These are phyloP conservation scores for Agonum fuliginosum DNA, from an alignment of 2,888 invertebrate species.

Conservation along the genomic window DNA sequence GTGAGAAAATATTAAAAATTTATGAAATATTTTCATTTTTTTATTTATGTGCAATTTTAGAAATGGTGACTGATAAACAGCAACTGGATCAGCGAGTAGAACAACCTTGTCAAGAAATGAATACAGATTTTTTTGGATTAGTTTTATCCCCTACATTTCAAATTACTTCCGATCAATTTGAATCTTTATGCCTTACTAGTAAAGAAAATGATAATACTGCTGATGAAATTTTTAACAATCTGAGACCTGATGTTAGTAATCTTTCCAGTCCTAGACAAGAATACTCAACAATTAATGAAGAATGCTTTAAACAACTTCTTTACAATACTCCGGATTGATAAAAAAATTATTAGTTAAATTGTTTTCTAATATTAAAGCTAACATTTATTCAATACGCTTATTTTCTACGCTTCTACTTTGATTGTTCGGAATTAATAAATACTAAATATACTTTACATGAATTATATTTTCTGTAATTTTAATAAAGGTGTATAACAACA, in stretches of 20 bases:
- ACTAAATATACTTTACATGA: constrained; percentile 14
- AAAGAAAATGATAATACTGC: constrained; percentile 60
- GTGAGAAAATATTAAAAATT: background rate
- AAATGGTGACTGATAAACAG: constrained; percentile 51
- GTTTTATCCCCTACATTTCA: constrained; percentile 71
- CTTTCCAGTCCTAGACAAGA: constrained; percentile 36
- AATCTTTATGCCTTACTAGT: constrained; percentile 77
- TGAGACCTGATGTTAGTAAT: constrained; percentile 53
- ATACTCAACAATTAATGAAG: constrained; percentile 73
- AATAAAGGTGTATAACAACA: constrained; percentile 30
- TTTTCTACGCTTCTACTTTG: constrained; percentile 22
- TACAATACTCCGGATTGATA: constrained; percentile 67
- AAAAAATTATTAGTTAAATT: background rate
- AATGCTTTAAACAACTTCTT: constrained; percentile 73
- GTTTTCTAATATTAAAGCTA: background rate
- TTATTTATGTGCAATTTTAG: background rate
- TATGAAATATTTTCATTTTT: background rate
- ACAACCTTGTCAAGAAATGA: constrained; percentile 61
- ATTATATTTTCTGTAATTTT: constrained; percentile 26
- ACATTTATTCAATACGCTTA: constrained; percentile 18
- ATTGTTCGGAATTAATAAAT: background rate
- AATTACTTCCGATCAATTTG: constrained; percentile 75
- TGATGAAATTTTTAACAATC: constrained; percentile 61
- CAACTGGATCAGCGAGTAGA: background rate
- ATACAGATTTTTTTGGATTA: constrained; percentile 72